phyloP scores from a whole-genome alignment of 2,113 vertebrate species.

The Oryzias celebensis region DNA sequence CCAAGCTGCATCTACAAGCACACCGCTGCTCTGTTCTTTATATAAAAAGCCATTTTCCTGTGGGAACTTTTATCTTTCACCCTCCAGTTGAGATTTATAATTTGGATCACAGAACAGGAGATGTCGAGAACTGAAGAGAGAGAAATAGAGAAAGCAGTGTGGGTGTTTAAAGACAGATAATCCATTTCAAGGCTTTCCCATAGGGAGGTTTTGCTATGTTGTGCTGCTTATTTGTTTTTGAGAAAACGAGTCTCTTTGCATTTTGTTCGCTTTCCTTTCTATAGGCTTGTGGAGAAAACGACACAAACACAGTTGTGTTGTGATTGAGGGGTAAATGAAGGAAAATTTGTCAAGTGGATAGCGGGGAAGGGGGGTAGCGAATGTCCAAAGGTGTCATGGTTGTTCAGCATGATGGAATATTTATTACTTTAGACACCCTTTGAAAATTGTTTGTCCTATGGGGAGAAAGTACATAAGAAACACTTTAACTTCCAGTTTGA shows the following conservation, averaged over 20 bases:
- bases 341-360: slow-evolving; percentile 45
- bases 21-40: slow-evolving; percentile 42
- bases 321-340: slow-evolving; percentile 45
- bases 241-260: slow-evolving; percentile 47
- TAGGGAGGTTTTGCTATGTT: slow-evolving; percentile 58
- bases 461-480: too few relatives aligned
- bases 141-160: slow-evolving; percentile 52
- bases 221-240: slow-evolving; percentile 67
- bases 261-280: slow-evolving; percentile 39
- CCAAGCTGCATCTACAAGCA: slow-evolving; percentile 12
- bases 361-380: too few relatives aligned
- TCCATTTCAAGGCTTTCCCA: slow-evolving; percentile 65
- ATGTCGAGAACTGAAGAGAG: slow-evolving; percentile 45
- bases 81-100: slow-evolving; percentile 70
- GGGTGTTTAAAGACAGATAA: slow-evolving; percentile 74
- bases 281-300: slow-evolving; percentile 42
- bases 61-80: slow-evolving; percentile 66
- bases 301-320: slow-evolving; percentile 47
- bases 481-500: too few relatives aligned
- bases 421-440: too few relatives aligned
- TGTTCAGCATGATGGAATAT: too few relatives aligned
- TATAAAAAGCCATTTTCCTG: slow-evolving; percentile 57
- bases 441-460: too few relatives aligned
- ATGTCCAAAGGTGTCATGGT: too few relatives aligned
- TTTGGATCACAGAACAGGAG: slow-evolving; percentile 69